Base-by-base conservation (phyloP, 1,140 invertebrate species). In the Glossosoma conforme region DNA sequence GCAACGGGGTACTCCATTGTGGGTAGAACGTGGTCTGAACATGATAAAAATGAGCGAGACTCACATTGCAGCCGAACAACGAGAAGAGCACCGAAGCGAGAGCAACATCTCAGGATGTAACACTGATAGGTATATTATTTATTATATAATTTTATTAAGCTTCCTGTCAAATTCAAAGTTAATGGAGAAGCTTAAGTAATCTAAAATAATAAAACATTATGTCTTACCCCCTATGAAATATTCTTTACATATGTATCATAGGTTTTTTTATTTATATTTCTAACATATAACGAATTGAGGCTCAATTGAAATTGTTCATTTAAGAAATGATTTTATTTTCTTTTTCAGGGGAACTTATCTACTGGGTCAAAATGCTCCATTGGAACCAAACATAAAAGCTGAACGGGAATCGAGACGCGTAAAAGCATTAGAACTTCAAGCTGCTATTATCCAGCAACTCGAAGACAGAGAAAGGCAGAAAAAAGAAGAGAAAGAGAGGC, bases 301-400 rank as follows among this genome's bases (percentile, higher is more conserved):
- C n/a, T n/a, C n/a, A n/a, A n/a, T n/a, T n/a, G n/a, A n/a, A n/a
- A n/a, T n/a, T n/a, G n/a, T n/a, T n/a, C n/a, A n/a, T n/a, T n/a
- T n/a, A n/a, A n/a, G n/a, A n/a, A n/a, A n/a, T n/a, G n/a, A n/a
- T 41, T 10, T 41, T 9, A 41, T 18, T 19, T 20, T 37, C 8
- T 43, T 43, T 38, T 51, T 36, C 19, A 51, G 48, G 44, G 18
- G 58, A 19, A 80, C 75, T 24, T 83, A 78, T 62, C 67, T 86
- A 25, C 70, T 84, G 52, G 85, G 85, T 32, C 84, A 87, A 68
- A 87, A 86, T 63, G 76, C 81, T 21, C 82, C 80, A n/a, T 61
- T 85, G 30, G 83, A 86, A 60, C 76, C 81, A 2, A 75, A 80
- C 55, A 75, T 83, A 45, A 67, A 83, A 51, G 80, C 81, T 10